Evolutionary conservation across 2,113 vertebrate species (phyloP).

Genomic region (Xiphophorus maculatus): DNA sequence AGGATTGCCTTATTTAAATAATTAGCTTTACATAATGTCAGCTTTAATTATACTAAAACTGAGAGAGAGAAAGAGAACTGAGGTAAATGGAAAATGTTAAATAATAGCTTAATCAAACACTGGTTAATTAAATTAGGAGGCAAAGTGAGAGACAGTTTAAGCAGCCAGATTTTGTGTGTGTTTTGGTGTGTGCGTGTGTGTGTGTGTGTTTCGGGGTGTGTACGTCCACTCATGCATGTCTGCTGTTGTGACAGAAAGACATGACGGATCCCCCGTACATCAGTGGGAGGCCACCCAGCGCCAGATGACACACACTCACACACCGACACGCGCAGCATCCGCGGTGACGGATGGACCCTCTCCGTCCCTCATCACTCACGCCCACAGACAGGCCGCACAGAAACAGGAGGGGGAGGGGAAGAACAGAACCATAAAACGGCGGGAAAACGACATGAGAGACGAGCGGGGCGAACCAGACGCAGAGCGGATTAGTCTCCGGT

Average conservation of each 20-base stretch:
- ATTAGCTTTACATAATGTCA: background rate
- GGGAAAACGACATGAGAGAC: background rate
- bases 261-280: constrained; percentile 67
- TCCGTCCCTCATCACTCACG: constrained; percentile 59
- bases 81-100: too few species aligned
- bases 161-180: too few species aligned
- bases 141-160: too few species aligned
- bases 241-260: constrained; percentile 72
- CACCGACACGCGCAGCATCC: constrained; percentile 31
- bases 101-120: background rate
- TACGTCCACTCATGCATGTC: constrained; percentile 51
- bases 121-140: background rate
- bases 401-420: background rate
- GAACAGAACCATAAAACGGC: background rate
- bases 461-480: background rate
- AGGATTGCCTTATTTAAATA: background rate
- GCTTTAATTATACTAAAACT: background rate
- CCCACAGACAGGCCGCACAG: constrained; percentile 18
- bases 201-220: constrained; percentile 17
- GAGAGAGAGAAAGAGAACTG: too few species aligned
- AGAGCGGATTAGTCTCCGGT: background rate
- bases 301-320: constrained; percentile 52
- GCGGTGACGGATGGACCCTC: constrained; percentile 58
- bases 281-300: constrained; percentile 58
- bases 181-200: background rate